Evolutionary conservation across 2,888 invertebrate species (phyloP), one percentile per base, ranked within the genome.

Genomic region (Leptopilina syphax): DNA sequence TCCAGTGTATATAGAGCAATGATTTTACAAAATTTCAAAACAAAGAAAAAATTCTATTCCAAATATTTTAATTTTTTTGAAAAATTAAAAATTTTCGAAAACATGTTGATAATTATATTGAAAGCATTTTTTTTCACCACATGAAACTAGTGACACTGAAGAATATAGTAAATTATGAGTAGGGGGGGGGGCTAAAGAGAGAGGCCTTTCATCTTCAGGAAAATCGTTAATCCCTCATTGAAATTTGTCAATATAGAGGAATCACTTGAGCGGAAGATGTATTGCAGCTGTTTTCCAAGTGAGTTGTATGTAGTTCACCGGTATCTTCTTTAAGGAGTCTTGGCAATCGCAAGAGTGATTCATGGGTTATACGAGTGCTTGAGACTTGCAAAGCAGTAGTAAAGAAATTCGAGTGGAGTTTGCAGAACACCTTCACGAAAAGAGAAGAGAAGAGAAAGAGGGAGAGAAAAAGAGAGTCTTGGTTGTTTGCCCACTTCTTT

Each of bases 351-450:
- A 34, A 9, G 9, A 57, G 73, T 73, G 73, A 73, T 73, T 73
- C 73, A 73, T 73, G 41, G 34, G 18, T 60, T 50, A 50, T 57
- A 70, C 54, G 54, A 70, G 57, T 73, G 41, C 57, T 73, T 34
- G 54, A 60, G 73, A 57, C 57, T 73, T 41, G 73, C 57, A 60
- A 70, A 73, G 57, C 34, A 73, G 57, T 57, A 73, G 73, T 34
- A 73, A 73, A n/a, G 73, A 73, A 73, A 34, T 27, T 73, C 57
- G 27, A 73, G 73, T 34, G 57, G 73, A 73, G 73, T 73, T 73
- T 57, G 41, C 73, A 60, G 73, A 73, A 73, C 57, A 73, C 73
- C 73, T 34, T 73, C 57, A 73, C 41, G 57, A 73, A 57, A 41
- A 54, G 57, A 44, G 44, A 8, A 44, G 44, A 27, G 27, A 27